Conservation (phyloP, 2,797 vertebrate species). For the Pseudochaenichthys georgianus region DNA sequence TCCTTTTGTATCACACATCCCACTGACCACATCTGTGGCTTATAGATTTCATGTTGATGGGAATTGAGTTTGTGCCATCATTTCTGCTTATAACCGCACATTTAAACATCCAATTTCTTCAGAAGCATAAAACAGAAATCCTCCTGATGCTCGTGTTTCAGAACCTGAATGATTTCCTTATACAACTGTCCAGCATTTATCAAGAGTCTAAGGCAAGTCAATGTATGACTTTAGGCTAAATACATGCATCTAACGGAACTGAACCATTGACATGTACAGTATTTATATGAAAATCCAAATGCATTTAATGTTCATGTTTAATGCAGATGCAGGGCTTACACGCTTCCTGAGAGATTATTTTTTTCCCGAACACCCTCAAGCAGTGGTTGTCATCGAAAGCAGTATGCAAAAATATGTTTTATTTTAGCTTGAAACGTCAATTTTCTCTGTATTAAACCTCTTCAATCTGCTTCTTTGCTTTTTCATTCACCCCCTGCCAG, state of each 20-base stretch:
- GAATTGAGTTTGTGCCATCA: conserved; percentile 8
- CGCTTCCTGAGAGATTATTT: conserved; percentile 34
- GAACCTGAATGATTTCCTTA: neutral
- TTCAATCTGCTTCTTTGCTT: conserved; percentile 64
- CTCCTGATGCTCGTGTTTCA: neutral
- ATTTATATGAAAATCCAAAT: conserved; percentile 2
- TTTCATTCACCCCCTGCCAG: conserved; percentile 61
- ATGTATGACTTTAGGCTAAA: neutral
- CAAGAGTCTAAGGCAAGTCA: neutral
- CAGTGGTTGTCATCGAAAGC: conserved; percentile 53
- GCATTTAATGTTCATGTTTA: conserved; percentile 18
- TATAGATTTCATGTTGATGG: conserved; percentile 17
- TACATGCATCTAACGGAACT: neutral
- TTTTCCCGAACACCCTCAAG: conserved; percentile 30
- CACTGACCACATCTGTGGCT: conserved; percentile 1
- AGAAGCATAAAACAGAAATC: neutral
- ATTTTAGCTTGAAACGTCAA: conserved; percentile 47
- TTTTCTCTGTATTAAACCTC: conserved; percentile 48
- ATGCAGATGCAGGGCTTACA: conserved; percentile 15
- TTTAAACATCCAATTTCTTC: neutral
- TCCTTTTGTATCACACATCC: neutral
- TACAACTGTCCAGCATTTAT: neutral
- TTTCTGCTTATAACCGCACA: neutral
- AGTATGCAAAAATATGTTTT: conserved; percentile 56
- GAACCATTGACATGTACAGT: neutral